Conservation (phyloP, 2,797 vertebrate species). For the Glyptemys insculpta region DNA sequence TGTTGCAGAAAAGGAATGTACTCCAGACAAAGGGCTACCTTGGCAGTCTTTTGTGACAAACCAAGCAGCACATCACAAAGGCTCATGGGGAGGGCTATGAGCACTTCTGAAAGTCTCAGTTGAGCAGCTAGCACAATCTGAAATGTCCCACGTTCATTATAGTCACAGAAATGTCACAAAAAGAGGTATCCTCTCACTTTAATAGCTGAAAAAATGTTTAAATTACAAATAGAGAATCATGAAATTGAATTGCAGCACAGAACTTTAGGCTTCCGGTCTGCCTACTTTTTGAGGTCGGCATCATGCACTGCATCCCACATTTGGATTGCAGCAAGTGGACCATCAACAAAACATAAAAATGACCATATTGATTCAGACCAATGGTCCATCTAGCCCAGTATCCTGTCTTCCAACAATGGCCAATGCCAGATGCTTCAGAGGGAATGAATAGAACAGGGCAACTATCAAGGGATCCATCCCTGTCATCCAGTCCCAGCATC, state of each 20-base stretch:
- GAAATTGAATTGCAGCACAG: neutral
- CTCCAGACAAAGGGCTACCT: neutral
- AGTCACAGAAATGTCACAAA: neutral
- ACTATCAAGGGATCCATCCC: neutral
- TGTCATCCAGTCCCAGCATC: neutral
- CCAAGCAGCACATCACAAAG: fast-evolving
- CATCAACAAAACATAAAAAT: neutral
- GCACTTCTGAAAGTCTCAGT: neutral
- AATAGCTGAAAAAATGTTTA: neutral
- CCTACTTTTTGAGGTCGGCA: neutral
- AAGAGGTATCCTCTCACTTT: neutral
- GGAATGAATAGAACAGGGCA: neutral
- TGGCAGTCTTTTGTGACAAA: neutral
- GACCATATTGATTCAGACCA: neutral
- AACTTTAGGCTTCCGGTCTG: neutral
- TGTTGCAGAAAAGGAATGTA: neutral
- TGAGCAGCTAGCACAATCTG: neutral
- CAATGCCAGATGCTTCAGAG: neutral
- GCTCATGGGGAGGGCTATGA: neutral
- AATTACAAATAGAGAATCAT: neutral
- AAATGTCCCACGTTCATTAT: neutral
- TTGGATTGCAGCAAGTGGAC: neutral
- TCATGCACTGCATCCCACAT: neutral
- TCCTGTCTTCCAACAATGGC: neutral
- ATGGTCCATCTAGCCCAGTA: neutral